phyloP scores from a whole-genome alignment of 2,797 vertebrate genomes.

The Prunella strophiata region DNA sequence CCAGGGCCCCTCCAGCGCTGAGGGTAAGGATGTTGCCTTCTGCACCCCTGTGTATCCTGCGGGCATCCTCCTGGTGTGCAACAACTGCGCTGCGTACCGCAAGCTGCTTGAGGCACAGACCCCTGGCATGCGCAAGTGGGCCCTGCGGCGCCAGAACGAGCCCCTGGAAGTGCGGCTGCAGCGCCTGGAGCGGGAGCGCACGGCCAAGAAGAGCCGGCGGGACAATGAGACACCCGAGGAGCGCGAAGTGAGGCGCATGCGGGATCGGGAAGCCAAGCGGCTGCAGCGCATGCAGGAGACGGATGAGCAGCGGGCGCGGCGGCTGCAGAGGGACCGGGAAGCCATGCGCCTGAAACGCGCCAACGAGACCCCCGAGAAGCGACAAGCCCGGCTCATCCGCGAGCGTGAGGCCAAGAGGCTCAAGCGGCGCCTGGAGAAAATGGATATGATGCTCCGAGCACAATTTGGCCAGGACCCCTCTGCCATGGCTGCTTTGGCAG shows the following conservation, averaged over 20 bases:
- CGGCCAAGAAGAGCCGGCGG: constrained; percentile 94
- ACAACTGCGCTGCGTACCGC: constrained; percentile 93
- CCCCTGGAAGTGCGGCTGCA: constrained; percentile 89
- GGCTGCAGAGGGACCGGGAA: constrained; percentile 94
- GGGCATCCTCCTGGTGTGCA: constrained; percentile 93
- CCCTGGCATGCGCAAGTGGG: constrained; percentile 88
- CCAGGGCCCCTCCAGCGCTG: constrained; percentile 78
- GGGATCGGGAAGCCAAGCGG: constrained; percentile 95
- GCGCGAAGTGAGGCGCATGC: constrained; percentile 88
- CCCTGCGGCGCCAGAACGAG: constrained; percentile 90
- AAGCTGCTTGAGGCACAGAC: constrained; percentile 89
- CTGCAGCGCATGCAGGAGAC: constrained; percentile 97
- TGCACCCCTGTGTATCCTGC: constrained; percentile 88
- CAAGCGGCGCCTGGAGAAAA: constrained; percentile 95
- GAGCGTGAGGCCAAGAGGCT: constrained; percentile 96
- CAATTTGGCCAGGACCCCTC: constrained; percentile 97
- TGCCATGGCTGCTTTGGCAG: constrained; percentile 94
- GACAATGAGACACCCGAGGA: constrained; percentile 93
- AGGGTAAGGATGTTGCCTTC: constrained; percentile 73
- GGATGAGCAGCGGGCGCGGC: constrained; percentile 90
- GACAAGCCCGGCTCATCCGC: constrained; percentile 92
- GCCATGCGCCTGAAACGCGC: constrained; percentile 96
- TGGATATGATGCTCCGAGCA: constrained; percentile 94
- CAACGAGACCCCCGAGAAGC: constrained; percentile 95
- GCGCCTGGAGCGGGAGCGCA: constrained; percentile 93